Percentiles rank a stretch among this genome's conserved stretches.
Evolutionary conservation across 2,113 vertebrate species (phyloP).

Genomic region (Okapia johnstoni): DNA sequence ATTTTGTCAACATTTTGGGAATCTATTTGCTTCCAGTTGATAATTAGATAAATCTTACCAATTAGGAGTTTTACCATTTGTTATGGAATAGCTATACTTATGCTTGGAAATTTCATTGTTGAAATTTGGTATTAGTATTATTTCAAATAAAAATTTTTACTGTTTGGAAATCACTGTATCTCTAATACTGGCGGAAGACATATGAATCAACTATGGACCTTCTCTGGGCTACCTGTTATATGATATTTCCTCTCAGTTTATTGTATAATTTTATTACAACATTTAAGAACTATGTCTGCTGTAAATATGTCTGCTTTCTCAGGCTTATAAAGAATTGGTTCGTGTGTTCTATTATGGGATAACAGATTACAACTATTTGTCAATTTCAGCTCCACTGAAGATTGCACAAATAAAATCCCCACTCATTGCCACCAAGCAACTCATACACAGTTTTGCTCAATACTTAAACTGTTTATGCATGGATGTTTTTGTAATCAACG

Average conservation of each 20-base stretch:
- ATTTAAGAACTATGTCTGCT: not conserved
- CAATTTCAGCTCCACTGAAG: constrained; percentile 8
- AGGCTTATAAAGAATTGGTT: not conserved
- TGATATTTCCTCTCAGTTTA: not conserved
- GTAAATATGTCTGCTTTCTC: not conserved
- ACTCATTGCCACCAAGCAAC: not conserved
- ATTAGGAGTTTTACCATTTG: not conserved
- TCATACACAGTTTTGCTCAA: not conserved
- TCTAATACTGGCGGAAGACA: not conserved
- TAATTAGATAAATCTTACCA: not conserved
- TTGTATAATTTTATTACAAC: not conserved
- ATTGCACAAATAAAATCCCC: not conserved
- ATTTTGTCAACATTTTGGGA: not conserved
- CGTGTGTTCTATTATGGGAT: not conserved
- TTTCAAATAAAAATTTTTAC: not conserved
- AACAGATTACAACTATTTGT: not conserved
- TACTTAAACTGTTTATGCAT: not conserved
- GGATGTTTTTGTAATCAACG: not conserved
- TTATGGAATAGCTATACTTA: not conserved
- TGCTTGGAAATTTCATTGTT: not conserved
- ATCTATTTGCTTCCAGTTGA: not conserved
- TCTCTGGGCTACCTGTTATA: not conserved
- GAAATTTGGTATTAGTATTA: not conserved
- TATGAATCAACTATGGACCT: not conserved
- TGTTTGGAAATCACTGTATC: not conserved